Evolutionary conservation across 1,140 invertebrate species (phyloP).

Genomic region (Marisa cornuarietis): DNA sequence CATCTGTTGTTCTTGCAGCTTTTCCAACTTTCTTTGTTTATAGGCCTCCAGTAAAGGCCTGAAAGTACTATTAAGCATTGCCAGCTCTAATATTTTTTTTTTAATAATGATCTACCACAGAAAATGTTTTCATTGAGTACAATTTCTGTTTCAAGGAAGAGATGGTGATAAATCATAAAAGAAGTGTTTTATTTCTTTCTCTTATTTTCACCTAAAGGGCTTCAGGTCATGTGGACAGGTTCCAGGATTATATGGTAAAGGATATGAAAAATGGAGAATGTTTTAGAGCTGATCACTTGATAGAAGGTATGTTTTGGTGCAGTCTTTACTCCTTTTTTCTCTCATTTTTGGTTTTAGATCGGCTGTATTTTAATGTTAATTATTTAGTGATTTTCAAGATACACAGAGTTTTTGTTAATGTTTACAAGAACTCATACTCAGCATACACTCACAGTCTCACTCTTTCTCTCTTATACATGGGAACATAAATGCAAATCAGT

Average conservation of each 20-base stretch:
- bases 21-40: neutral
- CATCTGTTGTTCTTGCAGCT: neutral
- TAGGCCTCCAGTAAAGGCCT: neutral
- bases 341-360: too few species aligned
- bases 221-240: conserved; percentile 98
- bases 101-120: neutral
- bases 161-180: too few species aligned
- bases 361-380: too few species aligned
- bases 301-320: conserved; percentile 75
- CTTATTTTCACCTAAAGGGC: conserved; percentile 71
- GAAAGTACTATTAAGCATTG: neutral
- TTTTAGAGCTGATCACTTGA: conserved; percentile 97
- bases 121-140: neutral
- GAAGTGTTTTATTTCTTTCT: neutral
- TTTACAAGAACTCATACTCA: too few species aligned
- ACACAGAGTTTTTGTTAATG: too few species aligned
- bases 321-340: too few species aligned
- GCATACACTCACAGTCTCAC: too few species aligned
- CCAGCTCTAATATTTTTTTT: neutral
- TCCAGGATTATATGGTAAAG: conserved; percentile 99
- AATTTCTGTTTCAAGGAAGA: too few species aligned
- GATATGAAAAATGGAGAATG: conserved; percentile 96
- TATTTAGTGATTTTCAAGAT: too few species aligned
- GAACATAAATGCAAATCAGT: too few species aligned
- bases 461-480: too few species aligned